These are phyloP conservation scores for Leucophenga varia DNA, from an alignment of 1,140 invertebrate species.

Conservation along the genomic window DNA sequence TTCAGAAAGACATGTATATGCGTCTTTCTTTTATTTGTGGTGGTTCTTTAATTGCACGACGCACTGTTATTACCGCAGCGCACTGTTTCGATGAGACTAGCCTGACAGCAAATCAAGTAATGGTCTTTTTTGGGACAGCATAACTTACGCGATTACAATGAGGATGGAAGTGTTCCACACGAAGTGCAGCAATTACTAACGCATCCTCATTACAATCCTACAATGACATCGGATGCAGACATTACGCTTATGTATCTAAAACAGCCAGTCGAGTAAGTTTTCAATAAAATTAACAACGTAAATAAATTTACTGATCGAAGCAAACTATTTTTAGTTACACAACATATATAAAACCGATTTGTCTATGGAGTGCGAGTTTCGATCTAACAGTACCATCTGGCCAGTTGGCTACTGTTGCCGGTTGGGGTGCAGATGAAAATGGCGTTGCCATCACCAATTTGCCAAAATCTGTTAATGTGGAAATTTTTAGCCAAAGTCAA, in stretches of 20 bases:
- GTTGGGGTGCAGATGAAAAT: conserved; percentile 63
- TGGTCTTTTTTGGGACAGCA: too few species aligned
- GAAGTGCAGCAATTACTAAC: conserved; percentile 42
- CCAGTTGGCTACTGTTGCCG: conserved; percentile 56
- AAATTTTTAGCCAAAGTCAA: conserved; percentile 60
- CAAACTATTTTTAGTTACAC: conserved; percentile 31
- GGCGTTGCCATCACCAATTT: conserved; percentile 56
- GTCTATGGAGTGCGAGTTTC: conserved; percentile 59
- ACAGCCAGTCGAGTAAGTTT: conserved; percentile 31
- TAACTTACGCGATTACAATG: conserved; percentile 43
- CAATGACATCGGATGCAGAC: conserved; percentile 57
- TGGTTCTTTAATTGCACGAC: conserved; percentile 60
- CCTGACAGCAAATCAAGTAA: conserved; percentile 10
- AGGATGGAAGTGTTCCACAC: conserved; percentile 33
- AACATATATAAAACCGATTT: conserved; percentile 59
- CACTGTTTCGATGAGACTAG: conserved; percentile 56
- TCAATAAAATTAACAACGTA: too few species aligned
- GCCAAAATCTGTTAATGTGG: conserved; percentile 60
- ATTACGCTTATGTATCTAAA: conserved; percentile 57
- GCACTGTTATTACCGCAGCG: conserved; percentile 59
- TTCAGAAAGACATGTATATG: conserved; percentile 39
- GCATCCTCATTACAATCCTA: conserved; percentile 56
- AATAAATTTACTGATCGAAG: too few species aligned
- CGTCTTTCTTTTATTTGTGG: conserved; percentile 53
- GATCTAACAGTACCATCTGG: conserved; percentile 26